These are phyloP conservation scores for Tortricodes alternella DNA, from an alignment of 2,888 invertebrate genomes.

Conservation along the genomic window DNA sequence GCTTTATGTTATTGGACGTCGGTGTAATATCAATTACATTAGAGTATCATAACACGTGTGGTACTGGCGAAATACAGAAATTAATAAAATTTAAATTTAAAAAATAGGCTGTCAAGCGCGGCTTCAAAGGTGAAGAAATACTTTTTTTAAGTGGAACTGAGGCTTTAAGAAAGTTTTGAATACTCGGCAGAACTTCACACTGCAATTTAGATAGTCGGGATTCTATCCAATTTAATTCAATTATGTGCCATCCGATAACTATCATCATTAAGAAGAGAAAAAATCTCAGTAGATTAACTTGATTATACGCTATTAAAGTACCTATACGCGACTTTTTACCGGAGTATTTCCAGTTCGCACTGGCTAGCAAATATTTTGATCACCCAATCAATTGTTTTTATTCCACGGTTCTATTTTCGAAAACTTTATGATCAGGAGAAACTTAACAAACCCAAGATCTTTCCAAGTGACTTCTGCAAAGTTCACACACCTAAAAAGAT, in stretches of 20 bases:
- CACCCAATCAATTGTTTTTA: constrained; percentile 25
- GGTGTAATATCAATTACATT: neutral
- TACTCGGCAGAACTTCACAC: constrained; percentile 14
- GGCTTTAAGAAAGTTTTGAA: constrained; percentile 1
- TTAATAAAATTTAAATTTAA: no score
- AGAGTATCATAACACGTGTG: neutral
- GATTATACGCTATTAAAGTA: constrained; percentile 17
- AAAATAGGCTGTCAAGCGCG: no score
- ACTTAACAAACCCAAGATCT: no score
- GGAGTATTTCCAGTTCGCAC: constrained; percentile 37
- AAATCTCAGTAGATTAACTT: constrained; percentile 17
- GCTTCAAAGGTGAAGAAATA: no score
- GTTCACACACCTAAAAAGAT: no score
- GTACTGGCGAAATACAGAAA: no score
- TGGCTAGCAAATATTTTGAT: constrained; percentile 29
- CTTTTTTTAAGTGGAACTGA: no score
- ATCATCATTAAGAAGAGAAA: constrained; percentile 16
- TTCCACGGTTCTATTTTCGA: constrained; percentile 10
- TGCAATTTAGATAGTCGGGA: neutral
- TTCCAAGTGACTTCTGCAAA: no score
- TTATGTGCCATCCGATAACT: constrained; percentile 18
- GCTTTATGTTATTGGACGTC: neutral
- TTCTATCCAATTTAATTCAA: constrained; percentile 18
- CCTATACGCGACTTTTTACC: constrained; percentile 15
- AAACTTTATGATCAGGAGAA: no score